These are phyloP conservation scores for Drosophila tripunctata DNA, from an alignment of 2,888 invertebrate genomes.

Conservation along the genomic window DNA sequence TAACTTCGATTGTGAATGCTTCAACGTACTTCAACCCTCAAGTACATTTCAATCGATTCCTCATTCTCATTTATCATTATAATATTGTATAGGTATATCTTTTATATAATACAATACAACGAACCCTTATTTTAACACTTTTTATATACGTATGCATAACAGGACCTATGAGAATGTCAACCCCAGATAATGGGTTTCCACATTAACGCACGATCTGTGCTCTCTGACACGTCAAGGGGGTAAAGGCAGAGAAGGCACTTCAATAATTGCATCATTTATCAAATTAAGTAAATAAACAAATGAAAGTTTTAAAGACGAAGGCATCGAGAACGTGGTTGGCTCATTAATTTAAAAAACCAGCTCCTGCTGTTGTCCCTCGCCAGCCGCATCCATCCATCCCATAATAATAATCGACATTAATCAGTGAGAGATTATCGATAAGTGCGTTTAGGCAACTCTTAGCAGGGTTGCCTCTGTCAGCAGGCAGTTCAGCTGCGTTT, in stretches of 20 bases:
- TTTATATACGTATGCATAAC: neutral
- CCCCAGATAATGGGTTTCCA: conserved; percentile 21
- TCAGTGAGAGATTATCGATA: conserved; percentile 73
- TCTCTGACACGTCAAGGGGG: conserved; percentile 6
- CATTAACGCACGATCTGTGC: conserved; percentile 30
- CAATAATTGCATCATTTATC: conserved; percentile 65
- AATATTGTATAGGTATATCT: neutral
- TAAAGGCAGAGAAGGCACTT: conserved; percentile 28
- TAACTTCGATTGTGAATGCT: neutral
- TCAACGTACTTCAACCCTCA: neutral
- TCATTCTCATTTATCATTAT: conserved; percentile 30
- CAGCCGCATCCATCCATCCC: neutral
- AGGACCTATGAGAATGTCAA: conserved; percentile 8
- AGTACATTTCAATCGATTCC: neutral
- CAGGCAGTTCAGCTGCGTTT: conserved; percentile 28
- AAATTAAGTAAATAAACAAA: conserved; percentile 49
- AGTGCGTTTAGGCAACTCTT: conserved; percentile 55
- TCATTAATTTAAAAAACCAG: conserved; percentile 50
- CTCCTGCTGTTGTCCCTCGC: conserved; percentile 3
- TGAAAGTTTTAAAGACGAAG: conserved; percentile 47
- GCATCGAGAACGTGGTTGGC: conserved; percentile 20
- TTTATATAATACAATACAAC: neutral
- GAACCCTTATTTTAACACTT: neutral
- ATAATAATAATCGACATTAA: conserved; percentile 72
- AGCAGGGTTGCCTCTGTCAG: conserved; percentile 34